These are phyloP conservation scores for Sula dactylatra DNA, from an alignment of 2,113 vertebrate genomes.

Conservation along the genomic window DNA sequence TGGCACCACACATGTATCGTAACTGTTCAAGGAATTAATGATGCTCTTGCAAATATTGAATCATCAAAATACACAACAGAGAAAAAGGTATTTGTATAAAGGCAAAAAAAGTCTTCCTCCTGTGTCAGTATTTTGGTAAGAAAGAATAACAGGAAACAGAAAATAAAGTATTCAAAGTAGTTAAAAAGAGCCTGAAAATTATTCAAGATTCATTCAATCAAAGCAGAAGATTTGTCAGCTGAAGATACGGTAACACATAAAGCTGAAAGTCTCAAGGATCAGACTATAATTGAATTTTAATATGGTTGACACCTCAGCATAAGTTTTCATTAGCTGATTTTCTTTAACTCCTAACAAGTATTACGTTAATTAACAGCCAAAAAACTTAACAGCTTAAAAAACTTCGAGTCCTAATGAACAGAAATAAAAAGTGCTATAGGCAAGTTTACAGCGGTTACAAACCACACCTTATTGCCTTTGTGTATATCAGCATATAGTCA, in stretches of 20 bases:
- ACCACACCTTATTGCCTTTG: not conserved
- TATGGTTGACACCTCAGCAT: not conserved
- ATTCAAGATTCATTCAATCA: not conserved
- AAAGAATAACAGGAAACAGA: not conserved
- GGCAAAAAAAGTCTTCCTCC: not conserved
- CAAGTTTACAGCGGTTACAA: not conserved
- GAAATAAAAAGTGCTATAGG: not conserved
- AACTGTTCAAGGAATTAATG: not conserved
- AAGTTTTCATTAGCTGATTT: not conserved
- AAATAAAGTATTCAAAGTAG: not conserved
- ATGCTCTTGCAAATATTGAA: not conserved
- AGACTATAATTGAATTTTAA: not conserved
- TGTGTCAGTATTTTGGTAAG: not conserved
- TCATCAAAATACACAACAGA: not conserved
- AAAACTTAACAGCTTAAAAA: not conserved
- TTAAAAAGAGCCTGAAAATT: not conserved
- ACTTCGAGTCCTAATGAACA: not conserved
- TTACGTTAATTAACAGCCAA: not conserved
- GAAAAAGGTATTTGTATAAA: not conserved
- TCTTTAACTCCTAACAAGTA: not conserved
- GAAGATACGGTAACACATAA: not conserved
- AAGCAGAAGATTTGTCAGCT: not conserved
- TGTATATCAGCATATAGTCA: not conserved
- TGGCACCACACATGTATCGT: not conserved
- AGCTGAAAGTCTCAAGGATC: not conserved